Percentiles rank a stretch among this genome's conserved stretches.
These are phyloP conservation scores for Callyntrura sp. DNA, from an alignment of 2,888 invertebrate species.

Conservation along the genomic window DNA sequence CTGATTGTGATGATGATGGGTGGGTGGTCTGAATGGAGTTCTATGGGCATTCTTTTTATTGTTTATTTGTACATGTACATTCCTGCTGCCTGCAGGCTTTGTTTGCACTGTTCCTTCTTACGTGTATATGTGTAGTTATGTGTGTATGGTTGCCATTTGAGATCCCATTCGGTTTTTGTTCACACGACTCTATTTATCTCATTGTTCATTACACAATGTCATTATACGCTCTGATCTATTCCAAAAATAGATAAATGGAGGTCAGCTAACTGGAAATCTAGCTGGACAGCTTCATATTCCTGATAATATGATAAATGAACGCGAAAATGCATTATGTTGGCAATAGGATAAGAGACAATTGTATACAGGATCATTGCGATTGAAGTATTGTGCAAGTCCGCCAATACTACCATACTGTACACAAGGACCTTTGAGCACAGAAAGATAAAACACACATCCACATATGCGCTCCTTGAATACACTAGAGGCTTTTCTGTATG, in stretches of 20 bases:
- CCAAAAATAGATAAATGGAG: constrained; percentile 26
- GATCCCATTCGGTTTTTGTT: too few relatives aligned
- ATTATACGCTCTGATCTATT: background rate
- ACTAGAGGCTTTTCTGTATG: too few relatives aligned
- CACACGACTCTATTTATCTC: too few relatives aligned
- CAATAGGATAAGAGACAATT: background rate
- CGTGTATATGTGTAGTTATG: background rate
- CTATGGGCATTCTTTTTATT: background rate
- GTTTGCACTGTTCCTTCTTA: background rate
- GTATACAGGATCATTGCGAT: background rate
- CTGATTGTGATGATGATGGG: constrained; percentile 38
- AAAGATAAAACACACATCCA: background rate
- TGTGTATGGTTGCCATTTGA: too few relatives aligned
- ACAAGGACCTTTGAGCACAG: background rate
- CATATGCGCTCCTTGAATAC: too few relatives aligned
- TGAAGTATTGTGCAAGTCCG: background rate
- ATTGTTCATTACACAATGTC: too few relatives aligned
- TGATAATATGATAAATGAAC: background rate
- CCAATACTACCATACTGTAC: too few relatives aligned
- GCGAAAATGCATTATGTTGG: background rate
- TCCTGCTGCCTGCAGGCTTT: background rate
- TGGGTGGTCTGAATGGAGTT: background rate
- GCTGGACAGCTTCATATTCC: constrained; percentile 20
- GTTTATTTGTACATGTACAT: background rate
- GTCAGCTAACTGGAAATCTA: constrained; percentile 49